A percentile compares a stretch with the other conserved stretches of the same genome.
phyloP scores from a whole-genome alignment of 2,888 invertebrate species.

The Argyresthia goedartella region DNA sequence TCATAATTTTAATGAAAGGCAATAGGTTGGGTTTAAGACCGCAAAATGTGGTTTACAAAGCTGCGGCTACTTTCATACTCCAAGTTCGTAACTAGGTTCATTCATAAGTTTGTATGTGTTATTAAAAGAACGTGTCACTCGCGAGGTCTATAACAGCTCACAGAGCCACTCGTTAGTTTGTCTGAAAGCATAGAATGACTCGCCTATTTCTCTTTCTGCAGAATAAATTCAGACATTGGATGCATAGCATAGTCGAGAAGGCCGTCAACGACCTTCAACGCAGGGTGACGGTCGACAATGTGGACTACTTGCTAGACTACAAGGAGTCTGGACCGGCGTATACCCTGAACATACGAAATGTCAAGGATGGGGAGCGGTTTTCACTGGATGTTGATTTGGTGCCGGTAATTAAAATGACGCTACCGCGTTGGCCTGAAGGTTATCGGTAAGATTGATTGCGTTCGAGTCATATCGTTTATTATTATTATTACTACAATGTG shows the following conservation, averaged over 20 bases:
- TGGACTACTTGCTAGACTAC: conserved; percentile 34
- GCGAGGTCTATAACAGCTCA: too few relatives aligned
- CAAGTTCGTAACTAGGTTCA: too few relatives aligned
- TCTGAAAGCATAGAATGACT: too few relatives aligned
- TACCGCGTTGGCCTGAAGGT: conserved; percentile 47
- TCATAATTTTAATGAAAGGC: too few relatives aligned
- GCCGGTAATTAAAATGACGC: conserved; percentile 58
- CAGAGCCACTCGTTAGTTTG: too few relatives aligned
- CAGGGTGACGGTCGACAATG: conserved; percentile 32
- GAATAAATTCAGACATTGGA: conserved; percentile 63
- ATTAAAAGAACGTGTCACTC: too few relatives aligned
- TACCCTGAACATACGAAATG: conserved; percentile 52
- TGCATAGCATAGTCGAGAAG: conserved; percentile 57
- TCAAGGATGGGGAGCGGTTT: conserved; percentile 23
- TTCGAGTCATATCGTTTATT: background rate
- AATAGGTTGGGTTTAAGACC: too few relatives aligned
- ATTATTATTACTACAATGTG: too few relatives aligned
- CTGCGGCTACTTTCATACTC: too few relatives aligned
- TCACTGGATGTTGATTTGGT: conserved; percentile 64
- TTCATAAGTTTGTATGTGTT: too few relatives aligned
- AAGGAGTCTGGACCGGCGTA: conserved; percentile 68
- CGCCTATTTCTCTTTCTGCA: conserved; percentile 18
- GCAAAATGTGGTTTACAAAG: too few relatives aligned
- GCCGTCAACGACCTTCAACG: conserved; percentile 44
- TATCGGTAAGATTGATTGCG: conserved; percentile 33